phyloP scores from a whole-genome alignment of 2,888 invertebrate genomes.

The Geotrupes spiniger region DNA sequence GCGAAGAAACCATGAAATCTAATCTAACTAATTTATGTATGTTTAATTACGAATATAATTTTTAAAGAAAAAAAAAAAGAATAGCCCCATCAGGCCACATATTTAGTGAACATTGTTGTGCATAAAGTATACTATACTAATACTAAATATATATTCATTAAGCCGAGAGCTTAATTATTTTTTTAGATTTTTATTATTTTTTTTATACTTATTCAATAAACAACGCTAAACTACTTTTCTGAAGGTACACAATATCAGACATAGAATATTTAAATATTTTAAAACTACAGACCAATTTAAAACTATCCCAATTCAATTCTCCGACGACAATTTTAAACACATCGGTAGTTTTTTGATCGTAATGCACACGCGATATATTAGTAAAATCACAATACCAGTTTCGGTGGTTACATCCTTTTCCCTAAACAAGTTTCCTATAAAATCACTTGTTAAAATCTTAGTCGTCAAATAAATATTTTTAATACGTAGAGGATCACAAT shows the following conservation, averaged over 20 bases:
- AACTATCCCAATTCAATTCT: constrained; percentile 10
- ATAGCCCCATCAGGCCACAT: constrained; percentile 33
- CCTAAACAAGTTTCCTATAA: background rate
- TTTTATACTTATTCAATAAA: constrained; percentile 38
- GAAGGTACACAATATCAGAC: constrained; percentile 51
- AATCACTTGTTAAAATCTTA: constrained; percentile 19
- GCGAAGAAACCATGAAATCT: too few relatives aligned
- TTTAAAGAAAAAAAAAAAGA: constrained; percentile 2
- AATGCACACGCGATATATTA: constrained; percentile 46
- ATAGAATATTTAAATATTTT: constrained; percentile 38
- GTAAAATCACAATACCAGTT: constrained; percentile 45
- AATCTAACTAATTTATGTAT: too few relatives aligned
- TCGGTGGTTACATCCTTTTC: constrained; percentile 29
- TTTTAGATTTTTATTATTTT: constrained; percentile 38
- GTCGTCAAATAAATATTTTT: background rate
- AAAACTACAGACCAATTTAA: constrained; percentile 26
- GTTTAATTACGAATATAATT: too few relatives aligned
- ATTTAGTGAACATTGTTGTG: constrained; percentile 37
- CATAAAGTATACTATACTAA: constrained; percentile 33
- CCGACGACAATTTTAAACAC: constrained; percentile 17
- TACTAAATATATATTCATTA: constrained; percentile 12
- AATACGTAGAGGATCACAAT: too few relatives aligned
- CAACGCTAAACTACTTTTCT: constrained; percentile 46
- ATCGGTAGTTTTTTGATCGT: constrained; percentile 27
- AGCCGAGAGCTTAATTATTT: constrained; percentile 42